Conservation (phyloP, 2,888 invertebrate species). For the Andricus curvator region DNA sequence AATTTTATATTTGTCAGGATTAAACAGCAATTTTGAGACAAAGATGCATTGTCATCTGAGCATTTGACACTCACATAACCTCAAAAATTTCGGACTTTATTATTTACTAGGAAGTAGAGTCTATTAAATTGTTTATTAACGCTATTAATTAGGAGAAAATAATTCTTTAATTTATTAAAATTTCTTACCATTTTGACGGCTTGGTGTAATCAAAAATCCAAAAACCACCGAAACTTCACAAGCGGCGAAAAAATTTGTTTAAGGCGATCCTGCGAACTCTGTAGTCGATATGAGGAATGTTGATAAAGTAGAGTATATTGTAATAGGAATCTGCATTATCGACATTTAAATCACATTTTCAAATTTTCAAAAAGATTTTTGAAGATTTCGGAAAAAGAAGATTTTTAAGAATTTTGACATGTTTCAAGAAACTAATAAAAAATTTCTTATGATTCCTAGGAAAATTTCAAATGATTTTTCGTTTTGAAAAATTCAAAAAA, state of each 20-base stretch:
- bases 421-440: no score
- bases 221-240: slow-evolving; percentile 2
- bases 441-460: no score
- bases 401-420: no score
- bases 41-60: slow-evolving; percentile 69
- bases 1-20: neutral
- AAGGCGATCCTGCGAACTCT: neutral
- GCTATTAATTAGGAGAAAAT: neutral
- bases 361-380: no score
- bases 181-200: slow-evolving; percentile 61
- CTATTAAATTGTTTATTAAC: neutral
- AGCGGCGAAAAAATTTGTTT: slow-evolving; percentile 31
- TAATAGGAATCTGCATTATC: neutral
- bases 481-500: no score
- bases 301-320: neutral
- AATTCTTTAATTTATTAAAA: neutral
- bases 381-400: no score
- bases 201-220: neutral
- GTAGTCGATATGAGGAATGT: neutral
- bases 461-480: no score
- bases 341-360: neutral
- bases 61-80: slow-evolving; percentile 67
- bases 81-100: slow-evolving; percentile 34
- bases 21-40: slow-evolving; percentile 40
- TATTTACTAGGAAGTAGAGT: neutral